A percentile compares a stretch with the other conserved stretches of the same genome.
Conservation (phyloP, 2,797 vertebrate species). For the Enteromius afrohamiltoni region DNA sequence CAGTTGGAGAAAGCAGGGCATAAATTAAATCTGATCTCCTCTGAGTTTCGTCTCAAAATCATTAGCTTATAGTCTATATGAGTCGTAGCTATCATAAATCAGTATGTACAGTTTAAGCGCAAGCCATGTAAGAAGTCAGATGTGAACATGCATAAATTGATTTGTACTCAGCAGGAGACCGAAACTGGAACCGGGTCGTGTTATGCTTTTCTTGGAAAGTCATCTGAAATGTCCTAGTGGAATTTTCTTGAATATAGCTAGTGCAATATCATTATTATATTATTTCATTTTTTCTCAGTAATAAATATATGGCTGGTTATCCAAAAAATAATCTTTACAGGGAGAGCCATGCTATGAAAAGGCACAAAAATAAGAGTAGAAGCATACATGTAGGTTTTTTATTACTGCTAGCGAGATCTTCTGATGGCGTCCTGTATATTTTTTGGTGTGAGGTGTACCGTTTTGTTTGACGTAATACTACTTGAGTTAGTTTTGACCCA, state of each 20-base stretch:
- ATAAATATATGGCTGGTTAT: conserved; percentile 61
- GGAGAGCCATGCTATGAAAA: conserved; percentile 50
- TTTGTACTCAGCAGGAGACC: conserved; percentile 13
- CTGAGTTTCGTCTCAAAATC: conserved; percentile 44
- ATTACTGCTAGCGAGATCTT: conserved; percentile 6
- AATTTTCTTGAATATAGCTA: conserved; percentile 39
- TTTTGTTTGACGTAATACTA: conserved; percentile 18
- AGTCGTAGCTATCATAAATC: conserved; percentile 40
- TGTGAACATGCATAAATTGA: conserved; percentile 49
- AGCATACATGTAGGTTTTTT: conserved; percentile 27
- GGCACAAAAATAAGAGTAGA: conserved; percentile 44
- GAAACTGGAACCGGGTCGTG: conserved; percentile 16
- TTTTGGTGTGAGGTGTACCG: background rate
- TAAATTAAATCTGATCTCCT: conserved; percentile 27
- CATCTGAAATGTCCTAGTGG: conserved; percentile 47
- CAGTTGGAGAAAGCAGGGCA: conserved; percentile 30
- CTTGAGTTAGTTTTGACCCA: background rate
- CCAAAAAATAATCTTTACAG: conserved; percentile 38
- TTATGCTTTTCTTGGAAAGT: conserved; percentile 41
- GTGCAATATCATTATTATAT: conserved; percentile 48
- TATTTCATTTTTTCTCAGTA: conserved; percentile 33
- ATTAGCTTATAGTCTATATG: conserved; percentile 31
- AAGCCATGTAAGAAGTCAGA: conserved; percentile 33
- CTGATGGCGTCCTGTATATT: background rate
- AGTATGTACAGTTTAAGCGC: conserved; percentile 44